phyloP scores from a whole-genome alignment of 2,888 invertebrate species.

The Pyrgus malvae region DNA sequence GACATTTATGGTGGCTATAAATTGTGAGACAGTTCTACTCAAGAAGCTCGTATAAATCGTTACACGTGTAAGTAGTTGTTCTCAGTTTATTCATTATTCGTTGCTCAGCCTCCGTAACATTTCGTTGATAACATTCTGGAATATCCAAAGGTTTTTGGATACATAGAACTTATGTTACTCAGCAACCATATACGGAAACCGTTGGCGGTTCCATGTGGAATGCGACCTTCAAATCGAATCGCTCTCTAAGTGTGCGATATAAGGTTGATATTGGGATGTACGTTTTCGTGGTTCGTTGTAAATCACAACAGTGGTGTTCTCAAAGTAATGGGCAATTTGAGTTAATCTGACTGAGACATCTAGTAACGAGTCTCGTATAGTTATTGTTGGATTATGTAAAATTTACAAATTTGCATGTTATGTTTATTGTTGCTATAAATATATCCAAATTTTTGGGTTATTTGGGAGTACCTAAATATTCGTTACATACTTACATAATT shows the following conservation, averaged over 20 bases:
- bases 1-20: not conserved
- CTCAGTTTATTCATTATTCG: slow-evolving; percentile 3
- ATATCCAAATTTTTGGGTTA: no score
- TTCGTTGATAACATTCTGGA: slow-evolving; percentile 4
- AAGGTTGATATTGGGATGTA: slow-evolving; percentile 28
- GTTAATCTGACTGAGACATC: slow-evolving; percentile 61
- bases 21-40: not conserved
- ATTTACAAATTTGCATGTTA: slow-evolving; percentile 6
- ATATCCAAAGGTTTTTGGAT: slow-evolving; percentile 12
- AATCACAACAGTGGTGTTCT: slow-evolving; percentile 27
- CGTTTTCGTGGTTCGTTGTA: slow-evolving; percentile 10
- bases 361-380: slow-evolving; percentile 45
- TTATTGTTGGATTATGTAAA: slow-evolving; percentile 53
- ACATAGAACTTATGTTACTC: no score
- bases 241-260: not conserved
- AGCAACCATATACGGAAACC: not conserved
- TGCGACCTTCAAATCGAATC: not conserved
- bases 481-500: no score
- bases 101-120: not conserved
- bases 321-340: slow-evolving; percentile 58
- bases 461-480: no score
- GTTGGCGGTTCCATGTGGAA: not conserved
- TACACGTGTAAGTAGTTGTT: not conserved
- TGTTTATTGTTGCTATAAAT: not conserved
- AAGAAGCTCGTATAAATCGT: no score